A percentile compares a stretch with the other conserved stretches of the same genome.
Evolutionary conservation across 1,140 invertebrate species (phyloP).

Genomic region (Nasonia giraulti): DNA sequence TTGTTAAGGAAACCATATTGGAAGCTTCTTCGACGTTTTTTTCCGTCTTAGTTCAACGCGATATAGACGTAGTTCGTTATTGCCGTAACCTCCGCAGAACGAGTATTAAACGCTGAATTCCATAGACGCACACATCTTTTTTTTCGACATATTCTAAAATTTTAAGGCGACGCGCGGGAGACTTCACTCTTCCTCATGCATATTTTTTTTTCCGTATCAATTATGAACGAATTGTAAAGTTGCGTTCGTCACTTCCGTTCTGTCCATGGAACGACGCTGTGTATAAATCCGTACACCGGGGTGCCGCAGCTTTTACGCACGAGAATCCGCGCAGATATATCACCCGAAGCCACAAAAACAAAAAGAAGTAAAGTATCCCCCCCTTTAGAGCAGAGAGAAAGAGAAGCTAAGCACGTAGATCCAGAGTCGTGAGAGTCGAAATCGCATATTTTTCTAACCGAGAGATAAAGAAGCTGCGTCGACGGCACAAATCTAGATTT

Average conservation of each 20-base stretch:
- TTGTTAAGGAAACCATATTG: slow-evolving; percentile 19
- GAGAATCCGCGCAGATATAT: slow-evolving; percentile 32
- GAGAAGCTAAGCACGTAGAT: slow-evolving; percentile 34
- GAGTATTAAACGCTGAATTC: slow-evolving; percentile 1
- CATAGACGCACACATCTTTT: not conserved
- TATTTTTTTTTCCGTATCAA: slow-evolving; percentile 3
- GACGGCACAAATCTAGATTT: not conserved
- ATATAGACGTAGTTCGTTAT: slow-evolving; percentile 1
- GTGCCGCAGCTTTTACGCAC: slow-evolving; percentile 15
- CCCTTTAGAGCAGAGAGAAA: slow-evolving; percentile 33
- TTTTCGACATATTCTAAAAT: slow-evolving; percentile 13
- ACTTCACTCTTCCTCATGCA: slow-evolving; percentile 12
- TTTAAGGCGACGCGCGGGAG: slow-evolving; percentile 13
- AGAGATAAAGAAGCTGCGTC: slow-evolving; percentile 14
- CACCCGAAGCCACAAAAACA: not conserved
- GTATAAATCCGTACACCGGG: not conserved
- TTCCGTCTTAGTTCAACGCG: slow-evolving; percentile 4
- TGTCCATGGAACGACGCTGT: not conserved
- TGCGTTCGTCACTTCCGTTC: not conserved
- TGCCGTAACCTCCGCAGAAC: not conserved
- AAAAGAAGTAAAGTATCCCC: slow-evolving; percentile 20
- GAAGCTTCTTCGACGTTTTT: slow-evolving; percentile 19
- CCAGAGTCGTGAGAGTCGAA: slow-evolving; percentile 52
- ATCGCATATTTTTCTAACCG: slow-evolving; percentile 64
- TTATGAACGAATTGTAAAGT: not conserved